Conservation (phyloP, 2,113 vertebrate species). For the Eubucco bourcierii region DNA sequence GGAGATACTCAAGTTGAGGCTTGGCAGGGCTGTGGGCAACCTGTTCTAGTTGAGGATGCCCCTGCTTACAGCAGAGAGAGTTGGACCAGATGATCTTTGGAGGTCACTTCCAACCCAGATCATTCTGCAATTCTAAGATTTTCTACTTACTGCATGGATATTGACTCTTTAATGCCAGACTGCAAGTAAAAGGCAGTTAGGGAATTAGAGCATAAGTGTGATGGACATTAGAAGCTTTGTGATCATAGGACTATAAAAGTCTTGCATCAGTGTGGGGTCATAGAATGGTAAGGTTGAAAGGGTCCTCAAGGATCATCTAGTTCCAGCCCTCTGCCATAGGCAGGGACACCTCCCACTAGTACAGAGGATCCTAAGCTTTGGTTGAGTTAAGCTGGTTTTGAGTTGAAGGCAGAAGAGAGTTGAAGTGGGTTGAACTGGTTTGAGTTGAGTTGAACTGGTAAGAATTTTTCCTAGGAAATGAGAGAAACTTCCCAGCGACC, state of each 20-base stretch:
- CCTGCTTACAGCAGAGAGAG: too few species aligned
- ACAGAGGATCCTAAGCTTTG: not conserved
- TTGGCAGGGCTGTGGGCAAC: too few species aligned
- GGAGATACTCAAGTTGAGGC: too few species aligned
- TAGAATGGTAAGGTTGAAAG: too few species aligned
- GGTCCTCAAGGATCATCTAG: too few species aligned
- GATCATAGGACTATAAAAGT: not conserved
- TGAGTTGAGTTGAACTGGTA: not conserved
- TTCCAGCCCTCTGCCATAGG: too few species aligned
- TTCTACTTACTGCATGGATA: not conserved
- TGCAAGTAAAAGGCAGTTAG: not conserved
- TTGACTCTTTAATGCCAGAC: not conserved
- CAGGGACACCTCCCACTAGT: too few species aligned
- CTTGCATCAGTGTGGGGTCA: accelerated
- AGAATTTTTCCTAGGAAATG: not conserved
- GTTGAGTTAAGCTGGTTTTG: not conserved
- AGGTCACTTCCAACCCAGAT: too few species aligned
- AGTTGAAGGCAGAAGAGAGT: not conserved
- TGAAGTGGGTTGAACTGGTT: not conserved
- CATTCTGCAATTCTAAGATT: too few species aligned
- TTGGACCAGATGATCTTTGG: too few species aligned
- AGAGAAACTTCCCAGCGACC: not conserved
- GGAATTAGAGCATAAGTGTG: not conserved
- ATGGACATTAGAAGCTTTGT: not conserved
- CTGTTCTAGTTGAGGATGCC: too few species aligned